Percentiles rank a stretch among this genome's conserved stretches.
These are phyloP conservation scores for Antheraea yamamai DNA, from an alignment of 2,888 invertebrate genomes.

Conservation along the genomic window DNA sequence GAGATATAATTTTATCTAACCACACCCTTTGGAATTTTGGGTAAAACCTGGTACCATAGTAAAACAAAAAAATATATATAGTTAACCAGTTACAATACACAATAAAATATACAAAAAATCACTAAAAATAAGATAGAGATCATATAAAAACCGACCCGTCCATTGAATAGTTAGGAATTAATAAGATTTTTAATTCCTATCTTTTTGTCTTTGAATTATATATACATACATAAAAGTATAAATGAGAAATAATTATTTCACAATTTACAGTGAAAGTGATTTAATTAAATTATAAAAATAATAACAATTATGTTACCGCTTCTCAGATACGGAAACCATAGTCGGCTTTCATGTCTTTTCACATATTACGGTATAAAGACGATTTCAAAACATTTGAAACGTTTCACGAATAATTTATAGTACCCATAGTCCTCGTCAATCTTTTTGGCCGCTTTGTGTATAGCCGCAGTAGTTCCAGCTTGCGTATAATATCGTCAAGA, in stretches of 20 bases:
- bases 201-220: neutral
- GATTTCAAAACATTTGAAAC: neutral
- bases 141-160: conserved; percentile 20
- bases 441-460: too few species aligned
- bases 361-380: neutral
- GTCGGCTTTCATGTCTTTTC: neutral
- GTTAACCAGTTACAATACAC: conserved; percentile 26
- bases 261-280: neutral
- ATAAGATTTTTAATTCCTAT: neutral
- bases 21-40: conserved; percentile 1
- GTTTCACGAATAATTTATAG: neutral
- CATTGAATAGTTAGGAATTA: conserved; percentile 12
- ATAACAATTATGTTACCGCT: neutral
- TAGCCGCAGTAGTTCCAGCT: too few species aligned
- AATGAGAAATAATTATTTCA: neutral
- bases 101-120: conserved; percentile 43
- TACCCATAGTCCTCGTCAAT: neutral
- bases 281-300: neutral
- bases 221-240: neutral
- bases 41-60: neutral
- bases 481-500: too few species aligned
- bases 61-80: conserved; percentile 29
- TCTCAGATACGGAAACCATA: neutral
- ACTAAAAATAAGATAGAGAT: conserved; percentile 26
- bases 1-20: neutral